phyloP scores from a whole-genome alignment of 2,113 vertebrate genomes.

The Entomyzon cyanotis region DNA sequence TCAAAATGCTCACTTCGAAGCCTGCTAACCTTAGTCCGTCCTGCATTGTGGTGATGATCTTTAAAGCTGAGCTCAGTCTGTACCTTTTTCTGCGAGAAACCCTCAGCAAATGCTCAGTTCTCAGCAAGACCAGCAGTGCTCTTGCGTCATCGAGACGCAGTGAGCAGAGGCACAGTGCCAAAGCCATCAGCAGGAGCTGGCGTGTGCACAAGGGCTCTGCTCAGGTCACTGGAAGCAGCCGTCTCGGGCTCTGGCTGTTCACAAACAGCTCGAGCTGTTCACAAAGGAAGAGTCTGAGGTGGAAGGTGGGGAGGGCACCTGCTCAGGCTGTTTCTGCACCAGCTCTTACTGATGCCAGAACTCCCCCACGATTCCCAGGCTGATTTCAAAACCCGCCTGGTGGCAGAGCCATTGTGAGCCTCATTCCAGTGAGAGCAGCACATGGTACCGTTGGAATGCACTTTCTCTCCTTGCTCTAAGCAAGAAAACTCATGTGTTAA shows the following conservation, averaged over 20 bases:
- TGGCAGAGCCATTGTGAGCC: not conserved
- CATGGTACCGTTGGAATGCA: rapidly evolving
- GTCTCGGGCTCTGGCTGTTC: rapidly evolving
- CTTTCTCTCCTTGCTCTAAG: not conserved
- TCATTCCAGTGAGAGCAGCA: not conserved
- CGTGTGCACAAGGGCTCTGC: rapidly evolving
- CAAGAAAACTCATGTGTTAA: not conserved
- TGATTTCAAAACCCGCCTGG: not conserved
- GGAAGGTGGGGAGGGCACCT: not conserved
- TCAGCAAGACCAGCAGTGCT: not conserved
- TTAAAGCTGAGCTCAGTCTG: not conserved
- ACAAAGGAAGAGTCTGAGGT: not conserved
- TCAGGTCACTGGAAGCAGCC: not conserved
- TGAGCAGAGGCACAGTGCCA: not conserved
- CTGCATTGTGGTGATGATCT: not conserved
- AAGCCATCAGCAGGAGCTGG: rapidly evolving
- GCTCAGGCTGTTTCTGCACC: not conserved
- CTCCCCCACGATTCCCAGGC: not conserved
- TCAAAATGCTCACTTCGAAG: not conserved
- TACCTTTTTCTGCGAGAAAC: not conserved
- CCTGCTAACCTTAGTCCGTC: not conserved
- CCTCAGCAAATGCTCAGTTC: not conserved
- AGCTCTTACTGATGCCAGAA: not conserved
- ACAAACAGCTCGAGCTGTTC: not conserved
- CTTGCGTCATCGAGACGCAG: rapidly evolving